These are phyloP conservation scores for Syrrhaptes paradoxus DNA, from an alignment of 2,113 vertebrate species.

Conservation along the genomic window DNA sequence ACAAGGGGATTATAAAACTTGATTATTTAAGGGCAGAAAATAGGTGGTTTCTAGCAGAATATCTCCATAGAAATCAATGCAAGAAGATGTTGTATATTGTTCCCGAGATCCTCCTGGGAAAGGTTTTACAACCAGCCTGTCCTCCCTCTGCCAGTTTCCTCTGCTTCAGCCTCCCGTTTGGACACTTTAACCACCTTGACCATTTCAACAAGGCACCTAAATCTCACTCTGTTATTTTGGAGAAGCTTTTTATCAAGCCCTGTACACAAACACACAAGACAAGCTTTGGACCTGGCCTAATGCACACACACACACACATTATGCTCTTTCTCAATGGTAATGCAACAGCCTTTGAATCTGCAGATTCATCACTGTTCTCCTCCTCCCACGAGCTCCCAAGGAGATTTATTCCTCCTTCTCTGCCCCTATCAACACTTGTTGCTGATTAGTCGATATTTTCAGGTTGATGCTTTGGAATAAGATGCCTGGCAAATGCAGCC, in stretches of 20 bases:
- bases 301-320: background rate
- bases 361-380: background rate
- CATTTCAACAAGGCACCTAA: background rate
- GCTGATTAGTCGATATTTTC: constrained; percentile 16
- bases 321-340: background rate
- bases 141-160: background rate
- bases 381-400: background rate
- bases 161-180: background rate
- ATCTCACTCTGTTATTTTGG: background rate
- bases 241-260: background rate
- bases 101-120: background rate
- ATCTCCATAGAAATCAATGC: background rate
- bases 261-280: background rate
- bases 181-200: background rate
- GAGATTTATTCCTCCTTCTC: constrained; percentile 19
- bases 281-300: background rate
- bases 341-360: background rate
- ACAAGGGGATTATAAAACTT: background rate
- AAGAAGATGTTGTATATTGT: background rate
- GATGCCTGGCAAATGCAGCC: background rate
- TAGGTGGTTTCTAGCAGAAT: background rate
- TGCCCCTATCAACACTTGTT: background rate
- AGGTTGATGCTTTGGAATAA: background rate
- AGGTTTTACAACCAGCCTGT: background rate
- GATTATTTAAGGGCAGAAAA: background rate